Conservation (phyloP, 2,113 vertebrate genomes). For the Prunella himalayana region DNA sequence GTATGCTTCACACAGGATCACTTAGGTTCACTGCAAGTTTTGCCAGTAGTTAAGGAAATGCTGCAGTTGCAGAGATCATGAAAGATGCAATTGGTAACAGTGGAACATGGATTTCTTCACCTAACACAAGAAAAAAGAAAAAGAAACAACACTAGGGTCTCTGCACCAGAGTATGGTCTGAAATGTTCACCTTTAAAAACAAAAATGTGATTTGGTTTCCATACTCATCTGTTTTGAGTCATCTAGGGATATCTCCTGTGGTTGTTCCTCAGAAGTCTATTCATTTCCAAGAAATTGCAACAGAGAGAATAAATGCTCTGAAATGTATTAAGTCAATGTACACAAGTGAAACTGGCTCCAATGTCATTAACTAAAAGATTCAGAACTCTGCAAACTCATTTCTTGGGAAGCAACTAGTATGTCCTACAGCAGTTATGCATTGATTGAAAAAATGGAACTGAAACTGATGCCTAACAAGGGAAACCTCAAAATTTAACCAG, state of each 20-base stretch:
- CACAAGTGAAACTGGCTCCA: background rate
- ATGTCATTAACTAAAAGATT: background rate
- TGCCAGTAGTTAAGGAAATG: background rate
- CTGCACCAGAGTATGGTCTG: background rate
- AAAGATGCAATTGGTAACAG: background rate
- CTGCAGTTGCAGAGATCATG: background rate
- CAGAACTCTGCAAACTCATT: background rate
- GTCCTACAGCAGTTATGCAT: background rate
- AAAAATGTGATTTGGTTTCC: background rate
- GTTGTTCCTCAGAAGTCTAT: background rate
- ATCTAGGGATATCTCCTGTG: background rate
- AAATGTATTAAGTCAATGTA: background rate
- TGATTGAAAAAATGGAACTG: background rate
- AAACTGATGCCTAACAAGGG: background rate
- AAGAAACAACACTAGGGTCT: background rate
- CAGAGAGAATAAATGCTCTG: background rate
- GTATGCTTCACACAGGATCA: background rate
- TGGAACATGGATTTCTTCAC: background rate
- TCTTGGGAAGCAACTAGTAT: background rate
- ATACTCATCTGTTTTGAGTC: background rate
- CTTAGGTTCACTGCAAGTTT: background rate
- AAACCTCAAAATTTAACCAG: background rate
- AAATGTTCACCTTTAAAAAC: background rate
- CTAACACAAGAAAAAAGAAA: background rate
- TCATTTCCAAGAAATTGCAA: background rate